phyloP scores from a whole-genome alignment of 2,888 invertebrate species.

The Teleogryllus oceanicus region DNA sequence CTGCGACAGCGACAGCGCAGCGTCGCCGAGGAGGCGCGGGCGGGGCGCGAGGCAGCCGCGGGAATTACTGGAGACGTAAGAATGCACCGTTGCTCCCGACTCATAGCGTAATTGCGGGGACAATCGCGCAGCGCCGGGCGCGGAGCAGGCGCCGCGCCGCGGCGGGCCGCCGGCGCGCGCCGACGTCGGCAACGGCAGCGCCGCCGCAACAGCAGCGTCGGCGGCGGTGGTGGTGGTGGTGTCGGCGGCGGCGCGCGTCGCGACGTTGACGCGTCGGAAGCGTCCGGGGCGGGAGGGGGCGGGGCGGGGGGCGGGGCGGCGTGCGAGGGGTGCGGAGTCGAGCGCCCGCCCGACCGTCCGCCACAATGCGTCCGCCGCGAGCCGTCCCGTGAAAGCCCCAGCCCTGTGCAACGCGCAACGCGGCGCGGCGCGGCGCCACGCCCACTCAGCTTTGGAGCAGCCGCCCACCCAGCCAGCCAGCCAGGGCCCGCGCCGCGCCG shows the following conservation, averaged over 20 bases:
- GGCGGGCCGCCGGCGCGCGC: no score
- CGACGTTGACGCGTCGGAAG: not conserved
- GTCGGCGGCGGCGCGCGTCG: not conserved
- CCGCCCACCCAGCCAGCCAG: no score
- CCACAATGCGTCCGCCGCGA: not conserved
- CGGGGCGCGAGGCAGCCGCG: not conserved
- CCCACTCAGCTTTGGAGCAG: no score
- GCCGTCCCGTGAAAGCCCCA: not conserved
- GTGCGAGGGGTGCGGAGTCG: not conserved
- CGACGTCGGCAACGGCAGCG: not conserved
- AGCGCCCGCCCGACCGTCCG: not conserved
- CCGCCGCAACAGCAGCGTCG: not conserved
- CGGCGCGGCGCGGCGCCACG: not conserved
- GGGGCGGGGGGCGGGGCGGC: not conserved
- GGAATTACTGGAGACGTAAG: not conserved
- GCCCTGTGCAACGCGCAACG: not conserved
- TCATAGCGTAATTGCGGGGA: slow-evolving; percentile 18
- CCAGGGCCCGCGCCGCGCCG: no score
- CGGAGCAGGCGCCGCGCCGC: not conserved
- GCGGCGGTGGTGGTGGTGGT: not conserved
- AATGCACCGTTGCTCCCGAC: not conserved
- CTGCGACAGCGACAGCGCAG: no score
- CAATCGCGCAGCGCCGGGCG: no score
- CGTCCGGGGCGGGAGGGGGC: not conserved
- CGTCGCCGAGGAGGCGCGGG: no score